phyloP scores from a whole-genome alignment of 2,113 vertebrate genomes.

The Podarcis raffonei region DNA sequence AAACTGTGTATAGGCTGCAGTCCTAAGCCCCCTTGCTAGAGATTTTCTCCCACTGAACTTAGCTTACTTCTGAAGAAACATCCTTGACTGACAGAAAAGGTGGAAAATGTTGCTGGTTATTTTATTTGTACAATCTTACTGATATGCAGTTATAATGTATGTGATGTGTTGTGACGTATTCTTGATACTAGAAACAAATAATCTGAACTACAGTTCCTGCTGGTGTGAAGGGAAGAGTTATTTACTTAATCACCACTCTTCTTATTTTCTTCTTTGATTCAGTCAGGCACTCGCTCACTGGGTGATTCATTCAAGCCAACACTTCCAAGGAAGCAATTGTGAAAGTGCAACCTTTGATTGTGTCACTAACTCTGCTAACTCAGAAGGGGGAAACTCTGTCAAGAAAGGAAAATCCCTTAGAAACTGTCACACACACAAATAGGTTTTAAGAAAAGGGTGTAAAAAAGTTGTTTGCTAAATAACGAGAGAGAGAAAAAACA shows the following conservation, averaged over 20 bases:
- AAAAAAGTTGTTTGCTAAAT: not conserved
- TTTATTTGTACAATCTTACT: not conserved
- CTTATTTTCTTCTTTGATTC: conserved; percentile 24
- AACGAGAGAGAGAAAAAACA: not conserved
- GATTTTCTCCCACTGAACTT: not conserved
- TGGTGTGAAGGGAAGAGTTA: not conserved
- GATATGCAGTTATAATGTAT: not conserved
- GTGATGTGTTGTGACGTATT: not conserved
- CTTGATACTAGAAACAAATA: not conserved
- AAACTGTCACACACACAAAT: not conserved
- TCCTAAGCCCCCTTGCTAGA: not conserved
- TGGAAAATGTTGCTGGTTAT: not conserved
- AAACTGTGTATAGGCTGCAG: not conserved
- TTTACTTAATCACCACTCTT: conserved; percentile 22
- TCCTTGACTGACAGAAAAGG: not conserved
- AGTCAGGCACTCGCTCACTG: not conserved
- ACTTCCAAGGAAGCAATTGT: not conserved
- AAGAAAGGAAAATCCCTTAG: not conserved
- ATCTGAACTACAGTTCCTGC: not conserved
- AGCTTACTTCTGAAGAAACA: not conserved
- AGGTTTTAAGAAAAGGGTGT: not conserved
- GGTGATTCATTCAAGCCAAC: conserved; percentile 23
- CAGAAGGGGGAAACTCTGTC: conserved; percentile 11
- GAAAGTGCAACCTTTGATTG: not conserved
- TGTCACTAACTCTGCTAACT: conserved; percentile 31